Conservation (phyloP, 2,888 invertebrate species). For the Eupithecia exiguata region DNA sequence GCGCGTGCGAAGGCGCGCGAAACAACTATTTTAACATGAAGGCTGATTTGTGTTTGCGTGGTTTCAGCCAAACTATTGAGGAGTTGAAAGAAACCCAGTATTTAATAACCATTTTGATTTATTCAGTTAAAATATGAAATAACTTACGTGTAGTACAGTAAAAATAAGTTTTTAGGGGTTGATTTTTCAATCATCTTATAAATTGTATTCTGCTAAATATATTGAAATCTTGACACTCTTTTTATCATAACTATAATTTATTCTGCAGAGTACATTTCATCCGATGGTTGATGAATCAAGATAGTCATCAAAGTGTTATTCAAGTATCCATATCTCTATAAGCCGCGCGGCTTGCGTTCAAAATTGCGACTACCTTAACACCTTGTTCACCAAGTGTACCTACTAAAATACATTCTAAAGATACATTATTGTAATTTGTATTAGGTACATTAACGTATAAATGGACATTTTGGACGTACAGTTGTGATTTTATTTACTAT, state of each 20-base stretch:
- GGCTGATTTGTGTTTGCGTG: neutral
- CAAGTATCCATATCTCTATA: conserved; percentile 63
- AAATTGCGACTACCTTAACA: conserved; percentile 66
- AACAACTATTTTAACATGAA: too few relatives aligned
- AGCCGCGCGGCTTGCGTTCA: conserved; percentile 63
- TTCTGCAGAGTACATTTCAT: neutral
- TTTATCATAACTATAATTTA: neutral
- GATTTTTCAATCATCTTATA: neutral
- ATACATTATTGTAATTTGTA: conserved; percentile 83
- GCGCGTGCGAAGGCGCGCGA: too few relatives aligned
- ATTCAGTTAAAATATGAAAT: conserved; percentile 84
- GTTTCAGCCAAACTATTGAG: neutral
- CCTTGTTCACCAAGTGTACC: conserved; percentile 68
- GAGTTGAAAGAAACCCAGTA: conserved; percentile 32
- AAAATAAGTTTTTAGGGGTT: conserved; percentile 77
- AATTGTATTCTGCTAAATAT: neutral
- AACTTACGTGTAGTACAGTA: conserved; percentile 80
- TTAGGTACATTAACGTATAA: conserved; percentile 83
- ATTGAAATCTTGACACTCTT: neutral
- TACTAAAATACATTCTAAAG: conserved; percentile 75
- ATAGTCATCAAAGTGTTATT: conserved; percentile 74
- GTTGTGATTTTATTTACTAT: conserved; percentile 76
- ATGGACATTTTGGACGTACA: conserved; percentile 85
- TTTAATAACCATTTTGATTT: conserved; percentile 82
- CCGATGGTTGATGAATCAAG: conserved; percentile 32